Evolutionary conservation across 2,797 vertebrate species (phyloP).

Genomic region (Crenuchus spilurus): DNA sequence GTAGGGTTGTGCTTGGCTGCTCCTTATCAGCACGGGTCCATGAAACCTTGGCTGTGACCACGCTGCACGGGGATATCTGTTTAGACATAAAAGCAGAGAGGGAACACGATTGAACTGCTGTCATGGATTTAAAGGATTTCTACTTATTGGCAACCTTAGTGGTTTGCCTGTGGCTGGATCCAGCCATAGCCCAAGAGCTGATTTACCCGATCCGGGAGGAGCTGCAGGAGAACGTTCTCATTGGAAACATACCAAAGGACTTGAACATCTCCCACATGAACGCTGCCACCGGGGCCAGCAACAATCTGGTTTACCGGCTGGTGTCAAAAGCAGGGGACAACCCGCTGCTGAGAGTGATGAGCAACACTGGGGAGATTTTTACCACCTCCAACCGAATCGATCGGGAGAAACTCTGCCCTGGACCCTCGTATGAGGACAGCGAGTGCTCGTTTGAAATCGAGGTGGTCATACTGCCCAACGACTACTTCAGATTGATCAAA

Average conservation of each 20-base stretch:
- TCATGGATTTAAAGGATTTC: constrained; percentile 99
- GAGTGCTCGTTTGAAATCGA: constrained; percentile 99
- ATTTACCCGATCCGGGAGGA: constrained; percentile 99
- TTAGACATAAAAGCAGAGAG: constrained; percentile 75
- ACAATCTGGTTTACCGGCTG: constrained; percentile 96
- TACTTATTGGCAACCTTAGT: constrained; percentile 96
- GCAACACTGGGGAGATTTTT: constrained; percentile 96
- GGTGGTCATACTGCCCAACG: constrained; percentile 98
- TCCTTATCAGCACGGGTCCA: constrained; percentile 82
- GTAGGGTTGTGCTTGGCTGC: constrained; percentile 88
- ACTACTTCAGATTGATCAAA: constrained; percentile 98
- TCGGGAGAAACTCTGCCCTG: constrained; percentile 96
- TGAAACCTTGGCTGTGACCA: constrained; percentile 82
- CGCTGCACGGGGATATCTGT: constrained; percentile 80
- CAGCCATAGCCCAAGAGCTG: constrained; percentile 96
- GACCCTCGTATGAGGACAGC: constrained; percentile 91
- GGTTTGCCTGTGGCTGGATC: constrained; percentile 96
- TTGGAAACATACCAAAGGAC: constrained; percentile 99
- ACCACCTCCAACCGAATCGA: constrained; percentile 97
- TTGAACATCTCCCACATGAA: constrained; percentile 98
- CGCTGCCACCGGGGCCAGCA: constrained; percentile 90
- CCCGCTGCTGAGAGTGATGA: constrained; percentile 95
- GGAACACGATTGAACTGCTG: constrained; percentile 78
- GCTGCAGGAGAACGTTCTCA: constrained; percentile 97
- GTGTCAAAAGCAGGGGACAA: constrained; percentile 98